Percentiles rank a stretch among this genome's conserved stretches.
Conservation (phyloP, 2,797 vertebrate species). For the Sparus aurata region DNA sequence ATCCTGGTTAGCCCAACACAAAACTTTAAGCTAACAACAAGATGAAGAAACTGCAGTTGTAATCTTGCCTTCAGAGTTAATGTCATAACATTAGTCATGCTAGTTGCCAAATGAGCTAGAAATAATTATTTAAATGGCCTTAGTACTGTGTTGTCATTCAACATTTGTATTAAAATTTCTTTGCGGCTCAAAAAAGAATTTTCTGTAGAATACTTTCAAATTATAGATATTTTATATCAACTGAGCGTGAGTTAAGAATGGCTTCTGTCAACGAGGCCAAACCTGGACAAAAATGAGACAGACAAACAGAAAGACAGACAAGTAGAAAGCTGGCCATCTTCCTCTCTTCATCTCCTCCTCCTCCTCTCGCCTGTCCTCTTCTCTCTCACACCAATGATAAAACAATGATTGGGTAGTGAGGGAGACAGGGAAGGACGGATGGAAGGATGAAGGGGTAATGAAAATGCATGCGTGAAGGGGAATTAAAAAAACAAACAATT, state of each 20-base stretch:
- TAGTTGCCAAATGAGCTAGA: not conserved
- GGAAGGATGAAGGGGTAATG: slow-evolving; percentile 38
- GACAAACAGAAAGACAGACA: slow-evolving; percentile 65
- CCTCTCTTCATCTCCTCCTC: slow-evolving; percentile 72
- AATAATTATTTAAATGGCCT: not conserved
- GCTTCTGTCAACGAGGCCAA: slow-evolving; percentile 24
- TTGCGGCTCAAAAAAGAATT: not conserved
- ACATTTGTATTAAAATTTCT: not conserved
- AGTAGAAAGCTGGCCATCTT: slow-evolving; percentile 75
- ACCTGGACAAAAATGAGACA: slow-evolving; percentile 53
- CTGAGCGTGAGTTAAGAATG: not conserved
- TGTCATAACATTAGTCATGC: not conserved
- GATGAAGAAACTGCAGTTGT: not conserved
- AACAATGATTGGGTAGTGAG: slow-evolving; percentile 77
- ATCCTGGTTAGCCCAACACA: not conserved
- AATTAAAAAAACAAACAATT: slow-evolving; percentile 46
- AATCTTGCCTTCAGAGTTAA: not conserved
- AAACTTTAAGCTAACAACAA: not conserved
- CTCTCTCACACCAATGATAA: slow-evolving; percentile 80
- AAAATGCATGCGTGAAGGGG: slow-evolving; percentile 55
- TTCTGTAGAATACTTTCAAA: not conserved
- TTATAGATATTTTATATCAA: not conserved
- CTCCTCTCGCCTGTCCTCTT: slow-evolving; percentile 77
- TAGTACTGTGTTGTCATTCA: not conserved
- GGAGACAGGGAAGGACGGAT: slow-evolving; percentile 55